Conservation (phyloP, 1,140 invertebrate species). For the Zaprionus taronus region DNA sequence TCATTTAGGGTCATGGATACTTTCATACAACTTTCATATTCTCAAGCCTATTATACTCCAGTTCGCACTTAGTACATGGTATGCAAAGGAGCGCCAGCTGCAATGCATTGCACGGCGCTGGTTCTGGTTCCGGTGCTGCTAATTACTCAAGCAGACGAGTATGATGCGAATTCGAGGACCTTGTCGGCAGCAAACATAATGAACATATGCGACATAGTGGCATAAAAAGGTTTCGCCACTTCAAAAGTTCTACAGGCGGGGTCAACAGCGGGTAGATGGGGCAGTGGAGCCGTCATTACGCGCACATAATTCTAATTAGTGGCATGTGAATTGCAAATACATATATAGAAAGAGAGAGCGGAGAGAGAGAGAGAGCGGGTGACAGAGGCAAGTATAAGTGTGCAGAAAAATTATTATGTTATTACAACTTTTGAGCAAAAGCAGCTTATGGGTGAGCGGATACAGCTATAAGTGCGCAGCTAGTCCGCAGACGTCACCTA, state of each 20-base stretch:
- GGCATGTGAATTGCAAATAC: slow-evolving; percentile 57
- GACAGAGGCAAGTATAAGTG: slow-evolving; percentile 46
- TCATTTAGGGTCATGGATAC: not conserved
- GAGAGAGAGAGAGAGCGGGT: slow-evolving; percentile 1
- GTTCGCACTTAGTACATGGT: not conserved
- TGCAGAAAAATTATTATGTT: slow-evolving; percentile 63
- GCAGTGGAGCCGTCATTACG: slow-evolving; percentile 43
- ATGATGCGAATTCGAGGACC: slow-evolving; percentile 66
- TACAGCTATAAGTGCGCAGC: slow-evolving; percentile 3
- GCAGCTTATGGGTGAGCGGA: slow-evolving; percentile 55
- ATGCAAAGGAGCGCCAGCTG: slow-evolving; percentile 38
- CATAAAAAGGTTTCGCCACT: slow-evolving; percentile 70
- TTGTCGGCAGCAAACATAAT: slow-evolving; percentile 77
- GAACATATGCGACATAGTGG: slow-evolving; percentile 76
- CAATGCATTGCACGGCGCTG: slow-evolving; percentile 53
- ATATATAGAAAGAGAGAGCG: slow-evolving; percentile 1
- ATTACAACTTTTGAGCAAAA: slow-evolving; percentile 73
- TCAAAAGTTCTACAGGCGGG: slow-evolving; percentile 39
- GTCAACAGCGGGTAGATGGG: slow-evolving; percentile 29
- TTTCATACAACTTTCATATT: not conserved
- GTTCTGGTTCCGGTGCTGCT: slow-evolving; percentile 68
- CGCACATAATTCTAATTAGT: slow-evolving; percentile 76
- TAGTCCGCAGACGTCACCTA: no score
- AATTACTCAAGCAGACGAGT: slow-evolving; percentile 76
- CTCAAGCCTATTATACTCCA: not conserved